These are phyloP conservation scores for Griposia aprilina DNA, from an alignment of 2,888 invertebrate species.

Conservation along the genomic window DNA sequence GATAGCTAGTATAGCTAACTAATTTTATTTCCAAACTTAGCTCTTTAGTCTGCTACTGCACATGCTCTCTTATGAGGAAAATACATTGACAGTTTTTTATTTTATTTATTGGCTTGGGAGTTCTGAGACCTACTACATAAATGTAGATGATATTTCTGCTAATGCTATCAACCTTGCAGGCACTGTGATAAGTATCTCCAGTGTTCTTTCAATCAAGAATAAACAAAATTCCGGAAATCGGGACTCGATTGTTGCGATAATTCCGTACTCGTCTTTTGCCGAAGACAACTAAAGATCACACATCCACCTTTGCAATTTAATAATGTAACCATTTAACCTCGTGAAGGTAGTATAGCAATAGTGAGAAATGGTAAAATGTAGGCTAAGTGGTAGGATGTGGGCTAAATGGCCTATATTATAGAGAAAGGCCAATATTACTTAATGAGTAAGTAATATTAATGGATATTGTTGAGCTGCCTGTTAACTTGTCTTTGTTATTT, in stretches of 20 bases:
- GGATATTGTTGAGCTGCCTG: neutral
- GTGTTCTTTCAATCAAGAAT: neutral
- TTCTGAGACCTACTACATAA: neutral
- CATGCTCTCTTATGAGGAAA: neutral
- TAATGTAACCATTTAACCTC: neutral
- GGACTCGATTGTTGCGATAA: neutral
- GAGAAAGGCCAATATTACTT: neutral
- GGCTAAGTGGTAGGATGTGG: too few species aligned
- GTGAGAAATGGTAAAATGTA: neutral
- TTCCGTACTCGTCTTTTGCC: neutral
- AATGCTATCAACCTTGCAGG: neutral
- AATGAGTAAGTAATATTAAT: neutral
- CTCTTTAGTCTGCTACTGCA: neutral
- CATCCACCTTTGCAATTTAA: neutral
- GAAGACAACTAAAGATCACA: neutral
- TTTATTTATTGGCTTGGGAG: neutral
- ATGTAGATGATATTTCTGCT: neutral
- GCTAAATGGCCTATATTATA: too few species aligned
- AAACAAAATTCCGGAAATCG: neutral
- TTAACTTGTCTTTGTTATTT: neutral
- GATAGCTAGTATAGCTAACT: neutral
- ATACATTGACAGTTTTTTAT: neutral
- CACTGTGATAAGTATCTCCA: neutral
- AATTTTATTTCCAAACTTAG: constrained; percentile 14
- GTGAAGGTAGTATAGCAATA: neutral